Evolutionary conservation across 1,140 invertebrate genomes (phyloP), one percentile per base, ranked within the genome.

Genomic region (Apis cerana): DNA sequence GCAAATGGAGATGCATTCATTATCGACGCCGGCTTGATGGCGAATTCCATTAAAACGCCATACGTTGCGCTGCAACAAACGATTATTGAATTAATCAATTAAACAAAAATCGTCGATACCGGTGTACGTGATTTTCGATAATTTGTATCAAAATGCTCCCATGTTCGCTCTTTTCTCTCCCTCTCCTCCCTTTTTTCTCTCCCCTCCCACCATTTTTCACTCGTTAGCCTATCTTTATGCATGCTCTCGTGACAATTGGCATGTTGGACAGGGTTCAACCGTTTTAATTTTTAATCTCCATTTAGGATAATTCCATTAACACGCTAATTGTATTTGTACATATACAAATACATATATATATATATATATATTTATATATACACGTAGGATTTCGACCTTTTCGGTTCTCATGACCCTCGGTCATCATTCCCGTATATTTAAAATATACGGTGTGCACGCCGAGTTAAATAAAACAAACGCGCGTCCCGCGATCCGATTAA

Each of bases 211-310:
- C 5, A 9, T 23, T 17, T 15, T 13, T 69, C 52, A 52, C n/a
- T 52, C 68, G 19, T 74, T 56, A 13, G 11, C 61, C 62, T 13
- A 27, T 58, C 71, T 75, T 81, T 59, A 59, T 23, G 54, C 43
- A 21, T 2, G 3, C 64, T n/a, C 56, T 10, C 23, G 17, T 27
- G 52, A 56, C 64, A 52, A 76, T 69, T 61, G 71, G 19, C 62
- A 3, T 5, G 62, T 23, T 50, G 80, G 48, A 76, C 74, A 69
- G 48, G 27, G 56, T 61, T 82, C 72, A 64, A 78, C 27, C 70
- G 48, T 80, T 83, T 83, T 33, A 67, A 80, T 80, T 83, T 72
- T 80, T 72, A 65, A 79, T 72, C 82, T 67, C 77, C 82, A 79
- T 79, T 79, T 72, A 71, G 59, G 64, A 64, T 64, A 72, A 81